These are phyloP conservation scores for Ibidorhyncha struthersii DNA, from an alignment of 2,113 vertebrate genomes.

Conservation along the genomic window DNA sequence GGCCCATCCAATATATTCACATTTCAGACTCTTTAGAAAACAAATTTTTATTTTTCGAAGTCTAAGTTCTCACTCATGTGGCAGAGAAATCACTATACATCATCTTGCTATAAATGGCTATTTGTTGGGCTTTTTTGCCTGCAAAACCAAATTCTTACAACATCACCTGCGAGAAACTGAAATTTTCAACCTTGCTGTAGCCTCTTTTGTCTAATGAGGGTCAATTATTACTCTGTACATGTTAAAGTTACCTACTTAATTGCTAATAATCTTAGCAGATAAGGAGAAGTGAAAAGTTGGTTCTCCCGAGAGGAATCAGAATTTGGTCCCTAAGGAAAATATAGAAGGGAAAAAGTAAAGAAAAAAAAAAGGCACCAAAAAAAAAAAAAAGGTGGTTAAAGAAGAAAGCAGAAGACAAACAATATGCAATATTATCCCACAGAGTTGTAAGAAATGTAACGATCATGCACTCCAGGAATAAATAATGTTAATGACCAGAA, in stretches of 20 bases:
- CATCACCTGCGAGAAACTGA: neutral
- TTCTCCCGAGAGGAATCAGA: neutral
- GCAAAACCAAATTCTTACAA: neutral
- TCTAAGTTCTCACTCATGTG: neutral
- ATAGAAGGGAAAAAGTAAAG: neutral
- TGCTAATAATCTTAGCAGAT: conserved; percentile 19
- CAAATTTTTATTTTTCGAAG: neutral
- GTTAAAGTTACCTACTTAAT: conserved; percentile 7
- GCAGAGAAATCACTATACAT: neutral
- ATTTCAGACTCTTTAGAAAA: neutral
- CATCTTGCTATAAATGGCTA: neutral
- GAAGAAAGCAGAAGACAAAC: neutral
- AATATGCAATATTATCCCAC: neutral
- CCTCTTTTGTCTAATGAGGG: conserved; percentile 14
- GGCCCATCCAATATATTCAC: neutral
- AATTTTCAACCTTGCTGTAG: neutral
- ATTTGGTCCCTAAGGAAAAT: neutral
- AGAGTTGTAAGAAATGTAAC: neutral
- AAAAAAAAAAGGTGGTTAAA: neutral
- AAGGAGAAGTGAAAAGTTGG: neutral
- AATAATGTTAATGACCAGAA: neutral
- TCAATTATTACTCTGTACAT: neutral
- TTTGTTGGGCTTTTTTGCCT: neutral
- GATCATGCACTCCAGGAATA: neutral
- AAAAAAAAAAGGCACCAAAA: neutral